Conservation (phyloP, 1,140 invertebrate genomes). For the Oreohelix idahoensis region DNA sequence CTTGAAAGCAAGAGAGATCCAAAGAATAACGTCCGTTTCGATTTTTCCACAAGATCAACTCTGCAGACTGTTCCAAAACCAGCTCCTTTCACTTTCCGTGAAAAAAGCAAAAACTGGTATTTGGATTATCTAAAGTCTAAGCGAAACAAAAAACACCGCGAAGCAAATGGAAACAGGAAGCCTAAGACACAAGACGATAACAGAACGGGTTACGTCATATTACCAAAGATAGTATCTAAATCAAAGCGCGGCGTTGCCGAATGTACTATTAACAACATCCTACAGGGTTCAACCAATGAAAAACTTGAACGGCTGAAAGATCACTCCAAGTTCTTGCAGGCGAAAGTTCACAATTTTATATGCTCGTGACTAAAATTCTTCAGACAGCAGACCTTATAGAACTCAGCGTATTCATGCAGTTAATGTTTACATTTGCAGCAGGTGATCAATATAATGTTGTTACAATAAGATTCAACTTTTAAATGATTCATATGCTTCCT, state of each 20-base stretch:
- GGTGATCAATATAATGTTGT: too few relatives aligned
- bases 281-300: background rate
- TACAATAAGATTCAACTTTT: too few relatives aligned
- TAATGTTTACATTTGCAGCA: too few relatives aligned
- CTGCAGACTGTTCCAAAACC: background rate
- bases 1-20: background rate
- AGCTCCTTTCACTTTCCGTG: background rate
- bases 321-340: background rate
- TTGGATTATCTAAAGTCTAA: background rate
- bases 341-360: background rate
- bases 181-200: background rate
- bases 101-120: slow-evolving; percentile 18
- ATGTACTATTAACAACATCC: background rate
- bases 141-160: background rate
- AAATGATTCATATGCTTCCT: too few relatives aligned
- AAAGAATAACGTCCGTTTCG: background rate
- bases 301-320: slow-evolving; percentile 6
- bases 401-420: too few relatives aligned
- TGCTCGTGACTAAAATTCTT: too few relatives aligned
- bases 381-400: too few relatives aligned
- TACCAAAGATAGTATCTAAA: background rate
- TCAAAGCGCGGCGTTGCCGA: background rate
- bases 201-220: background rate
- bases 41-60: background rate
- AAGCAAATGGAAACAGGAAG: background rate